Evolutionary conservation across 2,113 vertebrate species (phyloP).

Genomic region (Tachuris rubrigastra): DNA sequence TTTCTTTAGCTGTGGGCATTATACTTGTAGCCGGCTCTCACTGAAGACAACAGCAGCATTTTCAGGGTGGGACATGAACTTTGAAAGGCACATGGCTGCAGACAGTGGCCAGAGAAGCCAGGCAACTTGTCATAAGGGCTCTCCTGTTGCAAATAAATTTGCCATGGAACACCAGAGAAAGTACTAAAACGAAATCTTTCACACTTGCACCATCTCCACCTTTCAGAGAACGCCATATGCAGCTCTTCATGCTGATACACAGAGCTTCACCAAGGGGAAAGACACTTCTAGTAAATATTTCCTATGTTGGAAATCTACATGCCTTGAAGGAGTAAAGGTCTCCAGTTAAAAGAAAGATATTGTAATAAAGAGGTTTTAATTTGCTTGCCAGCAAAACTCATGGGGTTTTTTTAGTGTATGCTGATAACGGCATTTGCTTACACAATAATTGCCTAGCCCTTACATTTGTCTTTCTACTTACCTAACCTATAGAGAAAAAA

Average conservation of each 20-base stretch:
- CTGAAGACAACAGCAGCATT: background rate
- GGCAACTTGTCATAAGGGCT: background rate
- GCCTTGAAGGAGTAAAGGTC: accelerated
- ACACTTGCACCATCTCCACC: accelerated
- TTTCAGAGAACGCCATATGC: background rate
- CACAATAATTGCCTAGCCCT: accelerated
- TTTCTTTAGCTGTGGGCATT: background rate
- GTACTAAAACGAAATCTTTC: background rate
- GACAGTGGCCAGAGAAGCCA: background rate
- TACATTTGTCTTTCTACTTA: background rate
- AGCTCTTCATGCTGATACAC: background rate
- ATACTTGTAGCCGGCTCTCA: background rate
- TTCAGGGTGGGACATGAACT: background rate
- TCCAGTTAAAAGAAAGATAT: background rate
- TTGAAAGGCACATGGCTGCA: background rate
- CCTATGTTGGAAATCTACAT: background rate
- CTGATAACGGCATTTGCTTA: background rate
- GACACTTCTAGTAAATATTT: accelerated
- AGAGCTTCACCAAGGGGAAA: background rate
- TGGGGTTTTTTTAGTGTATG: background rate
- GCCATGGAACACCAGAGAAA: background rate
- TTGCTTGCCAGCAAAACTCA: background rate
- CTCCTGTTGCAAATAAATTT: background rate
- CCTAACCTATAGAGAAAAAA: background rate
- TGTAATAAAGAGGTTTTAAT: background rate